A percentile compares a stretch with the other conserved stretches of the same genome.
Evolutionary conservation across 2,888 invertebrate genomes (phyloP).

Genomic region (Cetonia aurata): DNA sequence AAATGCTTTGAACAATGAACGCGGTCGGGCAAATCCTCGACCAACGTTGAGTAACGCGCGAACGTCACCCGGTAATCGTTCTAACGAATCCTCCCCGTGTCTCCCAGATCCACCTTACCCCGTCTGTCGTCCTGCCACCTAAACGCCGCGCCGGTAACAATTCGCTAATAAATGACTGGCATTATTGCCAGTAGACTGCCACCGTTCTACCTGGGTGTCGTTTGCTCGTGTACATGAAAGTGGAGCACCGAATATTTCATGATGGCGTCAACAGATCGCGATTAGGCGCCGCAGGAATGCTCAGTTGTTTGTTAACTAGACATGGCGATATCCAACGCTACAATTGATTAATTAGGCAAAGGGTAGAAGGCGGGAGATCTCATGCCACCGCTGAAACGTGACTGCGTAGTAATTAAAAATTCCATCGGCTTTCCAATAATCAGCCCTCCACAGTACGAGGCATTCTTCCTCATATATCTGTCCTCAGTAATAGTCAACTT

Average conservation of each 20-base stretch:
- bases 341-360: constrained; percentile 63
- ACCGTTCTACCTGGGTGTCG: constrained; percentile 56
- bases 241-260: constrained; percentile 54
- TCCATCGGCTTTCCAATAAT: constrained; percentile 49
- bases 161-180: constrained; percentile 57
- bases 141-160: constrained; percentile 48
- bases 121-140: not conserved
- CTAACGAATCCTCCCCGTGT: constrained; percentile 45
- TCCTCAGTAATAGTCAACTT: not conserved
- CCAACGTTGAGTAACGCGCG: constrained; percentile 22
- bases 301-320: constrained; percentile 62
- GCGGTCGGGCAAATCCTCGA: constrained; percentile 22
- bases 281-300: constrained; percentile 61
- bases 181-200: constrained; percentile 53
- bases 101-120: constrained; percentile 31
- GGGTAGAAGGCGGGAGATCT: constrained; percentile 43
- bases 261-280: constrained; percentile 57
- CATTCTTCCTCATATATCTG: not conserved
- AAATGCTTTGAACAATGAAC: constrained; percentile 28
- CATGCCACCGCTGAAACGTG: constrained; percentile 54
- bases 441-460: not conserved
- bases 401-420: constrained; percentile 61
- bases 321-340: constrained; percentile 63
- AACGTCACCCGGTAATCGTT: constrained; percentile 19
- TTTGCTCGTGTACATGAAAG: constrained; percentile 48